Base-by-base conservation (phyloP, 2,113 vertebrate genomes). In the Polypterus senegalus region DNA sequence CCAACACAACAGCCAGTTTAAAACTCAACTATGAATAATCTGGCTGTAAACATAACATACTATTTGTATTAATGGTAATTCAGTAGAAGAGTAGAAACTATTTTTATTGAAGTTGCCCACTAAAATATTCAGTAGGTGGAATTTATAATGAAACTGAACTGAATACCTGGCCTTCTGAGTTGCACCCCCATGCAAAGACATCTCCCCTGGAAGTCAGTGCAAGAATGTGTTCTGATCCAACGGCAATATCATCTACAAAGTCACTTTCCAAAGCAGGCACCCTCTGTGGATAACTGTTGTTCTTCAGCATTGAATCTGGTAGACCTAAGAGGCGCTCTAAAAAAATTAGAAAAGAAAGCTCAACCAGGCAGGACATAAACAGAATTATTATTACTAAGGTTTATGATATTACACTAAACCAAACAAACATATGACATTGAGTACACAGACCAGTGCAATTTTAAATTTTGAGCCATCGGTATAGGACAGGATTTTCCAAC, bases 141-240 rank as follows among this genome's bases (percentile, higher is more conserved):
- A 7, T 10, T 6, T 46, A 27, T 27, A 27, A 27, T 27, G 27
- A 27, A 27, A 27, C 27, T 27, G 7, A 46, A 5, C 47, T 45
- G 5, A 47, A 55, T 76, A 88, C 87, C 86, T 89, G 87, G 58
- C 85, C 87, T 62, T 88, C 86, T 47, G 76, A 85, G 79, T 89
- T 89, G 68, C 81, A 86, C 63, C 87, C 87, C 87, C 87, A 89
- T 58, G 78, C 77, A 2, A 83, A 88, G 49, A 89, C 72, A 2
- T 86, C 86, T 63, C 83, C 86, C 3, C 79, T 83, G 73, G 81
- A 82, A 46, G 82, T 79, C 59, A 89, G 67, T 9, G 80, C 76
- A 6, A 89, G 76, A 54, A 83, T 76, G 49, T 89, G 87, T 64
- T 89, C 87, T 49, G 83, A 84, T 66, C 87, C 87, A 61, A 88